These are phyloP conservation scores for Oligia latruncula DNA, from an alignment of 2,888 invertebrate species.

Conservation along the genomic window DNA sequence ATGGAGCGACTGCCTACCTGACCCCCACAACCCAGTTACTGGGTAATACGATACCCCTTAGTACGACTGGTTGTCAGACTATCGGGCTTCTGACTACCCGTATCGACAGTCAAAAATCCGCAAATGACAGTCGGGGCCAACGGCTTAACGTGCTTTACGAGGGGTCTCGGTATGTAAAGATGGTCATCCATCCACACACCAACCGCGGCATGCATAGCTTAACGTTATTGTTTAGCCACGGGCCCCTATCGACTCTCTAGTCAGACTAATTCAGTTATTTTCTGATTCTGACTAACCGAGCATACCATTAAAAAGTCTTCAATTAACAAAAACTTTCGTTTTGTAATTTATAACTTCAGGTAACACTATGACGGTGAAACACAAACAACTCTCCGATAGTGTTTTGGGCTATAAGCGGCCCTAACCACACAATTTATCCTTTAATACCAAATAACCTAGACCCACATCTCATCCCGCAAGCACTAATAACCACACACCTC, in stretches of 20 bases:
- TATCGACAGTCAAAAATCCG: too few relatives aligned
- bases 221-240: too few relatives aligned
- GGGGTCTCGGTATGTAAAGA: too few relatives aligned
- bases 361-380: neutral
- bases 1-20: too few relatives aligned
- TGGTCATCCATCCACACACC: too few relatives aligned
- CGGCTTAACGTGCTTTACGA: too few relatives aligned
- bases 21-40: too few relatives aligned
- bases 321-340: neutral
- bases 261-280: neutral
- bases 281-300: neutral
- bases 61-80: too few relatives aligned
- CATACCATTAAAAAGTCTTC: neutral
- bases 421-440: conserved; percentile 5
- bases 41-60: too few relatives aligned
- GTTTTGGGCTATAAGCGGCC: neutral
- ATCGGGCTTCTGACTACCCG: too few relatives aligned
- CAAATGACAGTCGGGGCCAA: too few relatives aligned
- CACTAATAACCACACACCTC: conserved; percentile 21
- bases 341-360: neutral
- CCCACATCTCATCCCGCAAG: conserved; percentile 22
- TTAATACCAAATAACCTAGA: conserved; percentile 39
- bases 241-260: neutral
- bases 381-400: neutral
- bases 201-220: too few relatives aligned